These are phyloP conservation scores for Limnothrissa miodon DNA, from an alignment of 2,113 vertebrate genomes.

Conservation along the genomic window DNA sequence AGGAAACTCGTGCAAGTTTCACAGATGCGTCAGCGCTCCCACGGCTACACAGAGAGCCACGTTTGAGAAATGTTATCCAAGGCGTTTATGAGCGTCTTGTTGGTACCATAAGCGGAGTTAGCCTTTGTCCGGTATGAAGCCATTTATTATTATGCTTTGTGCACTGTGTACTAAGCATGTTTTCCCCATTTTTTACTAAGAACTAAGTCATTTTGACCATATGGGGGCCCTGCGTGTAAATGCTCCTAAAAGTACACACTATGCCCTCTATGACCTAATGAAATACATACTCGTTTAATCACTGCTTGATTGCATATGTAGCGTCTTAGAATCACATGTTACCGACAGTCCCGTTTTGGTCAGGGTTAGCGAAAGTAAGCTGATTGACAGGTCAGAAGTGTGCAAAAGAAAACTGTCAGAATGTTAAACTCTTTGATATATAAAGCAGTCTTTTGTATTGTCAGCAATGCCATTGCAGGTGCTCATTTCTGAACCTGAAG, in stretches of 20 bases:
- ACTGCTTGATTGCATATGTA: too few species aligned
- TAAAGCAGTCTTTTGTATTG: neutral
- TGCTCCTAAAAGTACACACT: neutral
- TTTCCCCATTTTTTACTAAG: neutral
- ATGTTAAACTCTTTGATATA: too few species aligned
- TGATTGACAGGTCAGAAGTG: neutral
- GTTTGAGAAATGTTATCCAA: conserved; percentile 20
- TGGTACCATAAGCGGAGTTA: neutral
- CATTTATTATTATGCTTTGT: neutral
- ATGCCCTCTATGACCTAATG: neutral
- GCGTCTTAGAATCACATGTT: neutral
- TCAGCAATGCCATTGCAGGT: neutral
- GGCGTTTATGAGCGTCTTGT: neutral
- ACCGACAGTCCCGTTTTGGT: neutral
- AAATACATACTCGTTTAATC: too few species aligned
- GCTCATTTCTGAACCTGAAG: neutral
- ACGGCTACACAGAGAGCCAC: conserved; percentile 14
- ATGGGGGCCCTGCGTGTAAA: neutral
- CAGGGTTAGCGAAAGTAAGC: neutral
- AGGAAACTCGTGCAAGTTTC: neutral
- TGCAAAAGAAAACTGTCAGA: neutral
- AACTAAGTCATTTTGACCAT: neutral
- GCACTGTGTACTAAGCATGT: neutral
- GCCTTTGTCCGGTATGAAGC: neutral
- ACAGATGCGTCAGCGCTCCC: neutral